These are phyloP conservation scores for Chymomyza procnemis DNA, from an alignment of 2,888 invertebrate species.

Conservation along the genomic window DNA sequence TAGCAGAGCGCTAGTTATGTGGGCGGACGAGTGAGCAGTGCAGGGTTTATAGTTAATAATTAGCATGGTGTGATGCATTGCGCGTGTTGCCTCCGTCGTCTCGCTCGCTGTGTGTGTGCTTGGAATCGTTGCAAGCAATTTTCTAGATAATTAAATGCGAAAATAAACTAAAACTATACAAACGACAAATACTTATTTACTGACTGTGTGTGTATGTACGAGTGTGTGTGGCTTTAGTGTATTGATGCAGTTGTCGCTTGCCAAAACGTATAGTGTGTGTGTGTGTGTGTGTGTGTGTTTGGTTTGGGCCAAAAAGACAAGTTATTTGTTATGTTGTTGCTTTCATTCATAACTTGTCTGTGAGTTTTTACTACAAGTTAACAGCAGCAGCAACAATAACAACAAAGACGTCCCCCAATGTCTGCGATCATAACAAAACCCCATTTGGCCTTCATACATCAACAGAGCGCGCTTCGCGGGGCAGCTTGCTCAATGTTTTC, in stretches of 20 bases:
- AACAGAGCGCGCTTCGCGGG: neutral
- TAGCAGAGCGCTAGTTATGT: too few relatives aligned
- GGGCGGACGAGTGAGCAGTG: neutral
- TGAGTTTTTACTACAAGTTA: slow-evolving; percentile 10
- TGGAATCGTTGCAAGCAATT: slow-evolving; percentile 11
- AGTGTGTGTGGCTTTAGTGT: neutral
- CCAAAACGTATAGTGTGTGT: neutral
- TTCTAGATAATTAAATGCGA: slow-evolving; percentile 25
- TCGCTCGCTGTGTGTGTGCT: slow-evolving; percentile 3
- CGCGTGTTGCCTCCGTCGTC: neutral
- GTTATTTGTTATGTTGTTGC: slow-evolving; percentile 22
- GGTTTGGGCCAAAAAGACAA: slow-evolving; percentile 3
- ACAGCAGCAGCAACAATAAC: slow-evolving; percentile 2
- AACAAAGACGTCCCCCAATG: slow-evolving; percentile 7
- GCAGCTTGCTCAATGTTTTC: neutral
- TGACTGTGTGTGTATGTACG: neutral
- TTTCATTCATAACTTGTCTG: slow-evolving; percentile 44
- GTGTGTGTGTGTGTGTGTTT: slow-evolving; percentile 6
- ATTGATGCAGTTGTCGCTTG: neutral
- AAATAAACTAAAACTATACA: slow-evolving; percentile 10
- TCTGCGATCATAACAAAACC: slow-evolving; percentile 8
- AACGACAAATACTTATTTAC: neutral
- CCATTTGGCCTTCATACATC: slow-evolving; percentile 42
- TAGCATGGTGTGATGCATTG: slow-evolving; percentile 1
- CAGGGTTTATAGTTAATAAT: neutral